Evolutionary conservation across 1,140 invertebrate genomes (phyloP).

Genomic region (Dysdera silvatica): DNA sequence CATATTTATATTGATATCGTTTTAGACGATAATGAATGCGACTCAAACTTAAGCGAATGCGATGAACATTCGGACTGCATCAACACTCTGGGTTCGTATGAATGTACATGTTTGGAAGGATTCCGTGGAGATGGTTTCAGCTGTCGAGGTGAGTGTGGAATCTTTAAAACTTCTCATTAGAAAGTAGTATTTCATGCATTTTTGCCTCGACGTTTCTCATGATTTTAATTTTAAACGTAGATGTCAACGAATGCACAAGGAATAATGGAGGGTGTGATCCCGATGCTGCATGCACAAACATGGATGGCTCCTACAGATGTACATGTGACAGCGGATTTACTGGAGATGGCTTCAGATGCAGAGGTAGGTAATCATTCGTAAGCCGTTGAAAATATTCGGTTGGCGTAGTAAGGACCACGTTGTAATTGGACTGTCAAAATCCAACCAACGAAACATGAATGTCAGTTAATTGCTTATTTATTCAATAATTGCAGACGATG

Average conservation of each 20-base stretch:
- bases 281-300: conserved; percentile 83
- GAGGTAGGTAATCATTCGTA: conserved; percentile 44
- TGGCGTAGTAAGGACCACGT: no score
- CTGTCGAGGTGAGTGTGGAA: conserved; percentile 62
- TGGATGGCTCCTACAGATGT: conserved; percentile 51
- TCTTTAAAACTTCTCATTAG: no score
- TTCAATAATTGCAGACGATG: no score
- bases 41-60: conserved; percentile 60
- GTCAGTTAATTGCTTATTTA: no score
- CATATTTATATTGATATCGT: neutral
- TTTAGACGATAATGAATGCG: conserved; percentile 75
- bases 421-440: no score
- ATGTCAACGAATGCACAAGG: conserved; percentile 74
- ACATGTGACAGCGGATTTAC: conserved; percentile 39
- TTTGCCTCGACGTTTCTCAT: no score
- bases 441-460: no score
- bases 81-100: conserved; percentile 59
- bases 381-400: no score
- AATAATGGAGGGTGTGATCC: conserved; percentile 68
- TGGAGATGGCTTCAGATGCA: conserved; percentile 39
- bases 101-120: conserved; percentile 63
- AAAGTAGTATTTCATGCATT: no score
- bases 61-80: conserved; percentile 49
- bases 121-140: conserved; percentile 54
- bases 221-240: no score